Conservation (phyloP, 2,888 invertebrate genomes). For the Dryobotodes eremita region DNA sequence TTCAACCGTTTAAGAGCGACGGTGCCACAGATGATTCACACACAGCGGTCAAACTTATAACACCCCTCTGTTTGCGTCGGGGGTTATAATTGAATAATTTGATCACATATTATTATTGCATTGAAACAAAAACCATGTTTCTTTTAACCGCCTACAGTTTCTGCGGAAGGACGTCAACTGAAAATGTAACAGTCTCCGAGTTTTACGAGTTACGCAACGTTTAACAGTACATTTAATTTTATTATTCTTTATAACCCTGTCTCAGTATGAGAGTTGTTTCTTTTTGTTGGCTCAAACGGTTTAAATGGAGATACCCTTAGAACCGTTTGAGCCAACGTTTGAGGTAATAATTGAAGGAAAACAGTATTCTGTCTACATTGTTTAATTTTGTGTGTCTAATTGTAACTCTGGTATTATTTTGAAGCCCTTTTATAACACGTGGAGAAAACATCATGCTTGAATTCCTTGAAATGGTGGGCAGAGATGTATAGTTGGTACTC, state of each 20-base stretch:
- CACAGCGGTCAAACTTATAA: no score
- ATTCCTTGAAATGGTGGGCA: neutral
- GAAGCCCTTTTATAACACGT: neutral
- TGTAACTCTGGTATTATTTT: neutral
- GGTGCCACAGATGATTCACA: no score
- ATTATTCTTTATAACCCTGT: conserved; percentile 32
- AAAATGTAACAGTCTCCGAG: neutral
- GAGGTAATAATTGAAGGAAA: conserved; percentile 31
- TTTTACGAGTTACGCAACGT: neutral
- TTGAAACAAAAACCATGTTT: neutral
- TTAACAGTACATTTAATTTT: conserved; percentile 43
- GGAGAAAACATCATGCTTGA: neutral
- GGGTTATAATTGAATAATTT: neutral
- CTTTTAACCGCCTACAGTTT: neutral
- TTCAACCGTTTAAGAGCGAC: no score
- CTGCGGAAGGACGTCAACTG: neutral
- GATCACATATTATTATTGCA: neutral
- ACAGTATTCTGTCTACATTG: neutral
- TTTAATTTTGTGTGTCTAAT: neutral
- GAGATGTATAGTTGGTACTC: no score
- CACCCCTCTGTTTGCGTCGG: no score
- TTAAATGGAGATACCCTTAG: no score
- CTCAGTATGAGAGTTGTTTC: conserved; percentile 4
- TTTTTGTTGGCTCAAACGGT: neutral
- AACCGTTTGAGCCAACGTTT: neutral